Evolutionary conservation across 2,797 vertebrate species (phyloP), one percentile per base, ranked within the genome.

Genomic region (Scyliorhinus canicula): DNA sequence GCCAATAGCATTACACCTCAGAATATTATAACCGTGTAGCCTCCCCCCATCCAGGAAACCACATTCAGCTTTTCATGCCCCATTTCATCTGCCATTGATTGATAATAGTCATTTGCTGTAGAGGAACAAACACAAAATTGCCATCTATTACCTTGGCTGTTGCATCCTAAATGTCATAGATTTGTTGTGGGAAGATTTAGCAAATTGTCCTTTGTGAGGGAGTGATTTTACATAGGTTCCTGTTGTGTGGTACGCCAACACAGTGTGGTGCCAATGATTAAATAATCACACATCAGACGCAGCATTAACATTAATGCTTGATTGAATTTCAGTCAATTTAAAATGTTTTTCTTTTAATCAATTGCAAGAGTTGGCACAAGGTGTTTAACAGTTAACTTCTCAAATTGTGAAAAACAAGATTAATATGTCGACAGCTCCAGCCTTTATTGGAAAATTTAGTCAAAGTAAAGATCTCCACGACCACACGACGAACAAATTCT

Each of bases 261-360:
- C 93, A 74, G 93, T 94, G 67, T 71, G 93, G 65, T 69, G 44
- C 47, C 69, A 50, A 94, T 94, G 47, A 94, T 94, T 94, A 71
- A 94, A 16, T 52, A 94, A 71, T 94, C 93, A 52, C 47, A 74
- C 93, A 94, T 94, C 93, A 74, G 28, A 19, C 14, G 44, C 44
- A 55, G 0, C 3, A 71, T 94, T 94, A 69, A 52, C 93, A 74
- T 52, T 50, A 69, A 69, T 94, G 47, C 93, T 55, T 47, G 28
- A 28, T 52, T 50, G 93, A 94, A 94, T 94, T 94, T 94, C 44
- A 94, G 44, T 47, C 93, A 94, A 94, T 71, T 94, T 94, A 28
- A n/a, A 74, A 71, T 52, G 50, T 71, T 55, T 74, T 28, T 60
- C 16, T 21, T 90, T 93, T 74, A 71, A 55, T 94, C 14, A 67